These are phyloP conservation scores for Suncus etruscus DNA, from an alignment of 2,113 vertebrate genomes.

Conservation along the genomic window DNA sequence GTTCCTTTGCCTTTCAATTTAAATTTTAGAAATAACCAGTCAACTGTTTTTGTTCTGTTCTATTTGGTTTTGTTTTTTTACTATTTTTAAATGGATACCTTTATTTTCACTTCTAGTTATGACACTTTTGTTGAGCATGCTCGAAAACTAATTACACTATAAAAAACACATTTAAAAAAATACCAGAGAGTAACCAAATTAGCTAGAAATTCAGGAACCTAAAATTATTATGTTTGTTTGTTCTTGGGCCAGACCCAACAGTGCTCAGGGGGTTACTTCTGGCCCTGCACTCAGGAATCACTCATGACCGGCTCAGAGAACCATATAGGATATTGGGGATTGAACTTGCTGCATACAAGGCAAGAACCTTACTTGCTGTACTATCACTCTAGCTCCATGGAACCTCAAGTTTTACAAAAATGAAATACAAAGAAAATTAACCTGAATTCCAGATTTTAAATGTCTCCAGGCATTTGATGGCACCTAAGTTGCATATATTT, in stretches of 20 bases:
- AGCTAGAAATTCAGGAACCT: slow-evolving; percentile 33
- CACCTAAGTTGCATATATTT: background rate
- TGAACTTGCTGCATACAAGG: too few relatives aligned
- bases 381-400: too few relatives aligned
- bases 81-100: slow-evolving; percentile 48
- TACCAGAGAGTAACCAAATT: background rate
- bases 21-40: background rate
- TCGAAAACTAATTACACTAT: slow-evolving; percentile 25
- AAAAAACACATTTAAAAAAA: slow-evolving; percentile 2
- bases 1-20: background rate
- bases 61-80: background rate
- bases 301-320: too few relatives aligned
- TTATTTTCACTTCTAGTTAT: slow-evolving; percentile 59
- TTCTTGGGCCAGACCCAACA: too few relatives aligned
- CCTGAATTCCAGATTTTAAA: background rate
- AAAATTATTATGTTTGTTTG: background rate
- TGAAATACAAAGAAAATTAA: background rate
- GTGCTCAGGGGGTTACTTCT: background rate
- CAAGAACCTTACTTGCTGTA: too few relatives aligned
- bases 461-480: background rate
- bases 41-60: background rate
- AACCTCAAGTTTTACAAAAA: background rate
- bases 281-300: too few relatives aligned
- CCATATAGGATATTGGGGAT: too few relatives aligned
- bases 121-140: background rate